phyloP scores from a whole-genome alignment of 2,888 invertebrate genomes.

The Galerucella nymphaeae region DNA sequence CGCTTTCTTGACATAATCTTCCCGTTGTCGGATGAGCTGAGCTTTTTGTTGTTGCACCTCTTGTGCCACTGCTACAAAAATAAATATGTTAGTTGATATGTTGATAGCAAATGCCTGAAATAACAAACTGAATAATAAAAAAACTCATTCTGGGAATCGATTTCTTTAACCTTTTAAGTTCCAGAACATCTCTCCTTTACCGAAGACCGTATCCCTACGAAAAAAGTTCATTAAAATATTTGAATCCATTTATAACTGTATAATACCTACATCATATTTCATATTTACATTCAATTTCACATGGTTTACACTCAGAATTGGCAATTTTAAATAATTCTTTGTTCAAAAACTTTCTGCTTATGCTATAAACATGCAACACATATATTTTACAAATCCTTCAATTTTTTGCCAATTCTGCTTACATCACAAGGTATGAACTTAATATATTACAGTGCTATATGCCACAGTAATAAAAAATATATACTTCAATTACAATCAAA shows the following conservation, averaged over 20 bases:
- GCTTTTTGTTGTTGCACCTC: constrained; percentile 87
- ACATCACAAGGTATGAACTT: not conserved
- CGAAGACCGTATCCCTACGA: constrained; percentile 33
- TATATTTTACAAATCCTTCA: not conserved
- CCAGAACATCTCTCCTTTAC: constrained; percentile 25
- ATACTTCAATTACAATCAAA: too few species aligned
- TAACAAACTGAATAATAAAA: constrained; percentile 10
- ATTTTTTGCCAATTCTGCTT: not conserved
- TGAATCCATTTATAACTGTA: constrained; percentile 19
- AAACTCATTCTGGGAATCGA: constrained; percentile 18
- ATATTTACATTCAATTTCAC: not conserved
- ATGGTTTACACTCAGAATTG: not conserved
- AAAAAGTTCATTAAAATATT: constrained; percentile 36
- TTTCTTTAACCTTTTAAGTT: constrained; percentile 31
- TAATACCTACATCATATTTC: constrained; percentile 3
- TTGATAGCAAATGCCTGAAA: not conserved
- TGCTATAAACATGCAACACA: not conserved
- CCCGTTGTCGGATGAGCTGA: constrained; percentile 81
- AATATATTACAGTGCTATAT: not conserved
- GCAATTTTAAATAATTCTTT: not conserved
- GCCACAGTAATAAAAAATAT: too few species aligned
- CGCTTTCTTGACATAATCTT: constrained; percentile 83
- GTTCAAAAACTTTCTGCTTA: not conserved
- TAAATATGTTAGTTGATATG: constrained; percentile 19
- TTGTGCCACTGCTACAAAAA: constrained; percentile 76